Evolutionary conservation across 2,888 invertebrate species (phyloP), one percentile per base, ranked within the genome.

Genomic region (Ommatoiulus sabulosus): DNA sequence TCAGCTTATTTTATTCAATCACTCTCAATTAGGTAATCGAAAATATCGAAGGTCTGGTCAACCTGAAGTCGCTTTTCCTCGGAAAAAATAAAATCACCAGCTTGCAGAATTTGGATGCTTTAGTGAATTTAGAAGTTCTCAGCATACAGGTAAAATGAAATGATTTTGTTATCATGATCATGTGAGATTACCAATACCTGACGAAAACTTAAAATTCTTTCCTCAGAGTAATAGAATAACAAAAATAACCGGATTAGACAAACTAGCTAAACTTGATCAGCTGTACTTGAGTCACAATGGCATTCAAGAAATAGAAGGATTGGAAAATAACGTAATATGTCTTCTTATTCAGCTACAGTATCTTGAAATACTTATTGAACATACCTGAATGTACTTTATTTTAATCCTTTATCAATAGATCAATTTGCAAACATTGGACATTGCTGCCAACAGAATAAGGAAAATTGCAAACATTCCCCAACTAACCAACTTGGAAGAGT

Each of bases 231-330:
- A 99, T 93, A 95, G 99, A 6, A 93, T 99, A 85, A 94, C 95
- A 0, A 96, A 96, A 92, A 96, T 99, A 89, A 98, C 98, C 92
- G 97, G 97, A 91, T 92, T 99, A 88, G 95, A 96, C 0, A 93
- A 94, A 3, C 93, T 98, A 44, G 94, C 92, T 0, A 95, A 96
- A 88, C 93, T 99, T 89, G 96, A 96, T 87, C 97, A 99, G 92
- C 93, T 99, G 17, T 99, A 99, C 92, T 92, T 98, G 90, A 98
- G 98, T 0, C 97, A 98, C 93, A 99, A 99, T 93, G 98, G 97
- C 8, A 94, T 99, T 63, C 94, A 95, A 85, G 92, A 92, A 57
- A 92, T 99, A 89, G 97, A 97, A 92, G 96, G 96, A 90, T 92
- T 98, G 90, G 94, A 94, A 0, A 93, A 93, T 88, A 97, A 97